phyloP scores from a whole-genome alignment of 2,797 vertebrate species.

The Betta splendens region DNA sequence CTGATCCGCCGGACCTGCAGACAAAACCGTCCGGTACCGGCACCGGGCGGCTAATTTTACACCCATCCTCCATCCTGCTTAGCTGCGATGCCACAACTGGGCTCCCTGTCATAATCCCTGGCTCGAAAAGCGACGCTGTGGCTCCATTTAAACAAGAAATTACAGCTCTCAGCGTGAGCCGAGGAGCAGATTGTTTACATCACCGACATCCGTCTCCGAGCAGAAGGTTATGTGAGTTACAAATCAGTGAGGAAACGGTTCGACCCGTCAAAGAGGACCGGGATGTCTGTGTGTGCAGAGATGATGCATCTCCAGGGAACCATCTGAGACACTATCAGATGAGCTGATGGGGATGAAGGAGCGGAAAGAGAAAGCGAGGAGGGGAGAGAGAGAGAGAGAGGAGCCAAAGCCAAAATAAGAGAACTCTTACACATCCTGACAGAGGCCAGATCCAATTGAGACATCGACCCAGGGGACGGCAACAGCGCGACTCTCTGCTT shows the following conservation, averaged over 20 bases:
- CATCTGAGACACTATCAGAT: conserved; percentile 71
- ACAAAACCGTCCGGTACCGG: conserved; percentile 27
- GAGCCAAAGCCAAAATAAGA: conserved; percentile 45
- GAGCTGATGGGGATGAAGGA: conserved; percentile 54
- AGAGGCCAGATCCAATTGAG: conserved; percentile 65
- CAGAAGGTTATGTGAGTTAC: conserved; percentile 40
- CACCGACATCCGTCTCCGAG: conserved; percentile 47
- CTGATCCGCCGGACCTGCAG: conserved; percentile 14
- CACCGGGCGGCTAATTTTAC: conserved; percentile 44
- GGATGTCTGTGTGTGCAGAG: conserved; percentile 35
- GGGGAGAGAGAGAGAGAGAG: conserved; percentile 23
- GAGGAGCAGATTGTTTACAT: conserved; percentile 43
- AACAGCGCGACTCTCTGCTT: conserved; percentile 50
- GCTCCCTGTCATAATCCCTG: conserved; percentile 51
- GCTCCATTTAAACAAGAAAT: conserved; percentile 45
- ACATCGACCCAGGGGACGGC: conserved; percentile 57
- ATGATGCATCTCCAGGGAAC: conserved; percentile 69
- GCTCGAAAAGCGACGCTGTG: conserved; percentile 36
- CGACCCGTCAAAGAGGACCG: conserved; percentile 44
- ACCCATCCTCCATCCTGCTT: conserved; percentile 45
- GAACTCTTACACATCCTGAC: conserved; percentile 64
- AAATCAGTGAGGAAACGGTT: conserved; percentile 49
- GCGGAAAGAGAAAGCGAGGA: conserved; percentile 49
- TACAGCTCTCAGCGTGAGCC: conserved; percentile 31
- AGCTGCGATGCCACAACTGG: conserved; percentile 42